Percentiles rank a stretch among this genome's conserved stretches.
These are phyloP conservation scores for Heterodera filipjevi DNA, from an alignment of 2,888 invertebrate genomes.

Conservation along the genomic window DNA sequence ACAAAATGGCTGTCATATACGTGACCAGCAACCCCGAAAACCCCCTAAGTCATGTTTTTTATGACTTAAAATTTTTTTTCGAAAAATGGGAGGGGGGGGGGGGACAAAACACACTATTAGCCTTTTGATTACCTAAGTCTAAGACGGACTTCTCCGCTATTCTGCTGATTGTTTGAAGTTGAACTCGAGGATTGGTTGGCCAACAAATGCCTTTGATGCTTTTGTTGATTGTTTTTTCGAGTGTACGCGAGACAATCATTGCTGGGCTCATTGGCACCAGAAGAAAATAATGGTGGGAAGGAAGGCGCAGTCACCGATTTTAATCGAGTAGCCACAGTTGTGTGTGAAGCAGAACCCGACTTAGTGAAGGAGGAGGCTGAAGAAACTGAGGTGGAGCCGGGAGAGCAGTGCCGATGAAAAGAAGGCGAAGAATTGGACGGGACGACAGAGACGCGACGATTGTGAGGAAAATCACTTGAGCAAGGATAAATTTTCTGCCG, in stretches of 20 bases:
- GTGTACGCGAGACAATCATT: not conserved
- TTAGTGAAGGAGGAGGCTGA: conserved; percentile 12
- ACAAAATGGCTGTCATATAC: too few species aligned
- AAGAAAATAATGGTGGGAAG: conserved; percentile 10
- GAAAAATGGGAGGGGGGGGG: too few species aligned
- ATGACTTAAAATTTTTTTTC: too few species aligned
- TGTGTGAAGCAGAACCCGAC: conserved; percentile 11
- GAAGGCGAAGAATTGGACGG: conserved; percentile 3
- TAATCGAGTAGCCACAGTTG: not conserved
- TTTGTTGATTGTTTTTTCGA: not conserved
- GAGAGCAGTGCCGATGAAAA: conserved; percentile 20
- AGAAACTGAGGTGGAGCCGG: conserved; percentile 17
- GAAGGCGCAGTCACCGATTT: conserved; percentile 3
- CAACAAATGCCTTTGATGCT: not conserved
- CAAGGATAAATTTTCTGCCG: not conserved
- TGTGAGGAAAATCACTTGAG: not conserved
- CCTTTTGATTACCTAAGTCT: conserved; percentile 24
- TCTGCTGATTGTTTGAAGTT: conserved; percentile 25
- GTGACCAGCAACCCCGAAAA: too few species aligned
- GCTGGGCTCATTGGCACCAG: not conserved
- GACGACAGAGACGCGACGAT: not conserved
- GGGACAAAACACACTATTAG: not conserved
- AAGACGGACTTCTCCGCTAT: conserved; percentile 33
- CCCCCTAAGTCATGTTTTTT: too few species aligned
- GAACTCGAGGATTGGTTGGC: conserved; percentile 1